Conservation (phyloP, 2,888 invertebrate species). For the Zonitis immaculata region DNA sequence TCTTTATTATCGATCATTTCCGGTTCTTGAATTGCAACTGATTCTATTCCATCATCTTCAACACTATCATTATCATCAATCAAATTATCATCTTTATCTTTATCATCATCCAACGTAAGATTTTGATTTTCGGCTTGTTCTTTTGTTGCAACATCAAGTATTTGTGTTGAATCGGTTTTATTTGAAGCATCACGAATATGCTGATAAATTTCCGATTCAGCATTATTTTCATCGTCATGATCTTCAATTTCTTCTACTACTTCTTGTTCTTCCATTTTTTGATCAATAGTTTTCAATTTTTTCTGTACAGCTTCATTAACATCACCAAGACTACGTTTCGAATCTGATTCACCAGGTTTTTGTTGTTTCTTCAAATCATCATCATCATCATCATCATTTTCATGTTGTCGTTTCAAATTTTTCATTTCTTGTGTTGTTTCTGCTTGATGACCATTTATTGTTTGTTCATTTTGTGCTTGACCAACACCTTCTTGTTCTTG, state of each 20-base stretch:
- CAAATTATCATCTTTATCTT: constrained; percentile 57
- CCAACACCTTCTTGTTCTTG: constrained; percentile 63
- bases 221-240: constrained; percentile 51
- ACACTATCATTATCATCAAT: constrained; percentile 48
- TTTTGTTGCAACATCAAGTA: constrained; percentile 71
- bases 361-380: constrained; percentile 57
- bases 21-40: constrained; percentile 45
- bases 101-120: constrained; percentile 50
- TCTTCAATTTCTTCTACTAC: constrained; percentile 49
- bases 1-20: constrained; percentile 46
- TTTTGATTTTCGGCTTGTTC: constrained; percentile 72
- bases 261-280: constrained; percentile 43
- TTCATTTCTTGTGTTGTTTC: constrained; percentile 39
- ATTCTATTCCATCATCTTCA: constrained; percentile 33
- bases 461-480: constrained; percentile 69
- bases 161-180: constrained; percentile 67
- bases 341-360: constrained; percentile 70
- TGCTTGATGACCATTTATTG: constrained; percentile 63
- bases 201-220: constrained; percentile 61
- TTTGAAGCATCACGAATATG: constrained; percentile 69
- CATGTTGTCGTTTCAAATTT: constrained; percentile 31
- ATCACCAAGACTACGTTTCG: constrained; percentile 66
- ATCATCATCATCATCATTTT: constrained; percentile 38
- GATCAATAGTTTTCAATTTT: constrained; percentile 55
- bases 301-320: constrained; percentile 60